Evolutionary conservation across 2,113 vertebrate genomes (phyloP).

Genomic region (Motacilla tschutschensis): DNA sequence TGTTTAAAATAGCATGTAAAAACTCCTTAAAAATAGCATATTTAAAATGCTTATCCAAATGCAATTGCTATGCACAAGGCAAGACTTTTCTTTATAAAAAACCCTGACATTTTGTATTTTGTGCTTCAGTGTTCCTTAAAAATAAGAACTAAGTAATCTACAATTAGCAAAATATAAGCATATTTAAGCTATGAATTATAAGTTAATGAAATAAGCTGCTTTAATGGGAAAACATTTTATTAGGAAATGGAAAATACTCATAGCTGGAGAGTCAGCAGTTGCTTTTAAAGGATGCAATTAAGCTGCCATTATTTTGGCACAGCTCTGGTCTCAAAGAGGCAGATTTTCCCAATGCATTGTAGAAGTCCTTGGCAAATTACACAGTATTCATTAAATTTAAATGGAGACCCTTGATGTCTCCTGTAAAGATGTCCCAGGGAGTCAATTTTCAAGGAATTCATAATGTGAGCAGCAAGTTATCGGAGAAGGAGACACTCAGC

Average conservation of each 20-base stretch:
- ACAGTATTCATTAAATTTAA: conserved; percentile 55
- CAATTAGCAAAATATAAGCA: conserved; percentile 33
- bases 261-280: conserved; percentile 17
- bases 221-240: conserved; percentile 6
- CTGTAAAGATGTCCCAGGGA: conserved; percentile 54
- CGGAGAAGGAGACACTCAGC: conserved; percentile 45
- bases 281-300: conserved; percentile 17
- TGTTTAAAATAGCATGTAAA: neutral
- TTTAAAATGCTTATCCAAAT: neutral
- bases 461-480: conserved; percentile 53
- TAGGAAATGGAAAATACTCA: conserved; percentile 20
- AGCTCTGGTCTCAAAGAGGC: neutral
- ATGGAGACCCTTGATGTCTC: conserved; percentile 29
- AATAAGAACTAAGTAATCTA: conserved; percentile 21
- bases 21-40: neutral
- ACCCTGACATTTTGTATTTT: neutral
- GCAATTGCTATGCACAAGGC: neutral
- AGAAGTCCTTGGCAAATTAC: conserved; percentile 35
- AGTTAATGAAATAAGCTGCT: conserved; percentile 19
- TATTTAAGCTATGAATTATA: conserved; percentile 3
- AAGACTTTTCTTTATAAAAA: neutral
- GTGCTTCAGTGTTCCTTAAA: neutral
- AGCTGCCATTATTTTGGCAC: conserved; percentile 10
- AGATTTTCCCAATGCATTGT: conserved; percentile 18
- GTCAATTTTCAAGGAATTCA: conserved; percentile 63